These are phyloP conservation scores for Teinopalpus imperialis DNA, from an alignment of 2,888 invertebrate genomes.

Conservation along the genomic window DNA sequence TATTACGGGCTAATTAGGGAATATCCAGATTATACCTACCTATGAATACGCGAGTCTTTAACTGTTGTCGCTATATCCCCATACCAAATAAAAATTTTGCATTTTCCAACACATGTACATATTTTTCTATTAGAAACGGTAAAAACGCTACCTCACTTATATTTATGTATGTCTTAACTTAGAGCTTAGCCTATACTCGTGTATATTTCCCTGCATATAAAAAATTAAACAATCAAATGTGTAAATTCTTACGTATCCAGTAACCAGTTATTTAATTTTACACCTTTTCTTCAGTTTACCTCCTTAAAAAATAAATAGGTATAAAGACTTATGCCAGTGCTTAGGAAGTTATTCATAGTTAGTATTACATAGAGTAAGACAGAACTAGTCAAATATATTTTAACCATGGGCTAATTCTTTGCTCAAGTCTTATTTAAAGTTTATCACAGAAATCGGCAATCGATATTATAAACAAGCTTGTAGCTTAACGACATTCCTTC, in stretches of 20 bases:
- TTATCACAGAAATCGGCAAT: slow-evolving; percentile 16
- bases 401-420: slow-evolving; percentile 59
- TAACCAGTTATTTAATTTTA: slow-evolving; percentile 24
- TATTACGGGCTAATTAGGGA: slow-evolving; percentile 48
- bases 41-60: slow-evolving; percentile 36
- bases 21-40: slow-evolving; percentile 32
- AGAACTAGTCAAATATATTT: slow-evolving; percentile 75
- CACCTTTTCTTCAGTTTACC: slow-evolving; percentile 26
- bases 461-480: slow-evolving; percentile 13
- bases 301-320: slow-evolving; percentile 42
- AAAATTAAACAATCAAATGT: slow-evolving; percentile 18
- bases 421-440: slow-evolving; percentile 45
- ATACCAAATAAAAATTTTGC: slow-evolving; percentile 65
- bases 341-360: slow-evolving; percentile 58
- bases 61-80: slow-evolving; percentile 46
- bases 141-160: slow-evolving; percentile 80
- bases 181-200: slow-evolving; percentile 69
- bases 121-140: slow-evolving; percentile 77
- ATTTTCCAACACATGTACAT: slow-evolving; percentile 73
- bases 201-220: slow-evolving; percentile 39
- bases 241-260: slow-evolving; percentile 30
- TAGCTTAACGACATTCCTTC: slow-evolving; percentile 35
- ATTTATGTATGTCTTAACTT: slow-evolving; percentile 55
- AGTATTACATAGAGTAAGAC: slow-evolving; percentile 61
- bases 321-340: slow-evolving; percentile 75